These are phyloP conservation scores for Mastigias papua DNA, from an alignment of 30 jellyfish, hydroid and myxozoan genomes.

Conservation along the genomic window DNA sequence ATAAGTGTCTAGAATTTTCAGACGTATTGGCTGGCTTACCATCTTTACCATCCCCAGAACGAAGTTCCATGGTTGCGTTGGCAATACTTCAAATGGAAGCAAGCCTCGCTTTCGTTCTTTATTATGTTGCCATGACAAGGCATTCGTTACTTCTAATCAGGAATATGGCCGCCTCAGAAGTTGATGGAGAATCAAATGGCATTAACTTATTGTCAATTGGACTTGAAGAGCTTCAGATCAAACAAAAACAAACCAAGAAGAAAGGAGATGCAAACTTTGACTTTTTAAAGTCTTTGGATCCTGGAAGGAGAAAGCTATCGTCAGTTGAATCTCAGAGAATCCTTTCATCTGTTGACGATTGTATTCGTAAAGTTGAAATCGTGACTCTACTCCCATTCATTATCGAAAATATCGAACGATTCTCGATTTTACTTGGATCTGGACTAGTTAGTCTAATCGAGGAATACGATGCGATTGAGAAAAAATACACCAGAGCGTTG, in stretches of 20 bases:
- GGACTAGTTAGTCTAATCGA: conserved; percentile 50
- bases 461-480: conserved; percentile 71
- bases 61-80: neutral
- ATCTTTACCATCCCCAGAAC: no score
- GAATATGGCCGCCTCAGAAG: conserved; percentile 60
- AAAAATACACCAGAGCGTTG: conserved; percentile 38
- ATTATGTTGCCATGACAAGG: conserved; percentile 49
- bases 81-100: neutral
- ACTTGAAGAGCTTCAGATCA: conserved; percentile 75
- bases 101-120: conserved; percentile 22
- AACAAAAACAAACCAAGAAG: conserved; percentile 55
- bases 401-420: conserved; percentile 80
- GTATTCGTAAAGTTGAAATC: conserved; percentile 79
- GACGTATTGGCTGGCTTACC: no score
- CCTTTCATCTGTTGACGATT: conserved; percentile 80
- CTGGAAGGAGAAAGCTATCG: conserved; percentile 79
- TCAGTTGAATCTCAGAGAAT: conserved; percentile 91
- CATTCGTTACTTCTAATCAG: neutral
- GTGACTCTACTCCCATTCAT: conserved; percentile 89
- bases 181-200: conserved; percentile 31
- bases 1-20: no score
- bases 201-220: conserved; percentile 38
- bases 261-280: conserved; percentile 45
- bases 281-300: conserved; percentile 68
- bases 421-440: conserved; percentile 76